A percentile compares a stretch with the other conserved stretches of the same genome.
These are phyloP conservation scores for Leptopilina drosophilae DNA, from an alignment of 2,888 invertebrate species.

Conservation along the genomic window DNA sequence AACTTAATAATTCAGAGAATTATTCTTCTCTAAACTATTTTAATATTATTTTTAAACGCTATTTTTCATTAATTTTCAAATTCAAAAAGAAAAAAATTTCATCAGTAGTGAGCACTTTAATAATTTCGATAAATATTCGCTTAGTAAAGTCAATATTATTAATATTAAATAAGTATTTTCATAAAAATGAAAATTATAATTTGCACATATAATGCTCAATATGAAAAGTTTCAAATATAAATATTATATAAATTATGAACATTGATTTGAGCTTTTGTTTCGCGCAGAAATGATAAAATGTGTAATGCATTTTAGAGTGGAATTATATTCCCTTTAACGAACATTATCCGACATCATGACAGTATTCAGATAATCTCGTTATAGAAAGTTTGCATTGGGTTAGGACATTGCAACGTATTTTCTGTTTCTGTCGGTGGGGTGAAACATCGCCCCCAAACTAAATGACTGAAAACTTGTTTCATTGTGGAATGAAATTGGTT, in stretches of 20 bases:
- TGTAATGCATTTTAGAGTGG: slow-evolving; percentile 23
- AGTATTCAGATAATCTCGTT: slow-evolving; percentile 69
- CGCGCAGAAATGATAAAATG: neutral
- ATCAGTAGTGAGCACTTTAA: no score
- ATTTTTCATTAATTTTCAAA: no score
- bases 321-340: slow-evolving; percentile 59
- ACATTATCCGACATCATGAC: slow-evolving; percentile 50
- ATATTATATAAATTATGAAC: no score
- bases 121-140: no score
- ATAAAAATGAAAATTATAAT: no score
- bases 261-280: neutral
- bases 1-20: no score
- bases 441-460: neutral
- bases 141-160: no score
- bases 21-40: no score
- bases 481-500: slow-evolving; percentile 14
- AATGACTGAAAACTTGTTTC: slow-evolving; percentile 15
- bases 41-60: no score
- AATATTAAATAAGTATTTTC: no score
- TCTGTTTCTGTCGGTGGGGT: slow-evolving; percentile 48
- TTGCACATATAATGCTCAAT: no score
- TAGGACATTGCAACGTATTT: slow-evolving; percentile 63
- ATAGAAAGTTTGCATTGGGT: slow-evolving; percentile 66
- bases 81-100: no score
- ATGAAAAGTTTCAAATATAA: neutral